These are phyloP conservation scores for Myotis brandtii DNA, from an alignment of 2,113 vertebrate species.

Conservation along the genomic window DNA sequence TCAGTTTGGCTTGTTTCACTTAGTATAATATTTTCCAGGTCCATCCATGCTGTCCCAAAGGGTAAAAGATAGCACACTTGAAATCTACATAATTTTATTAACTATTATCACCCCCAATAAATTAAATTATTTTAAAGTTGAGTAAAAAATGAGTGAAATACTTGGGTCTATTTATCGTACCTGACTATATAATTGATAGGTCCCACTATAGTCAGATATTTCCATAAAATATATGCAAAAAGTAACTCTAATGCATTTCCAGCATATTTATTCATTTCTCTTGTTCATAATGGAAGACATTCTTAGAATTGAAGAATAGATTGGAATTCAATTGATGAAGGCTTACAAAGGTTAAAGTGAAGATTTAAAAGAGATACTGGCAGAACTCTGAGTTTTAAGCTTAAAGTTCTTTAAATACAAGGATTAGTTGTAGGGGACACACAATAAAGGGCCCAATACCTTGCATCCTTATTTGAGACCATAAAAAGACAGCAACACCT, in stretches of 20 bases:
- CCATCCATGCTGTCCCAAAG: no score
- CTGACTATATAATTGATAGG: neutral
- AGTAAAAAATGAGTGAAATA: slow-evolving; percentile 40
- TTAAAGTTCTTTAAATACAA: slow-evolving; percentile 40
- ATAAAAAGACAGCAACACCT: neutral
- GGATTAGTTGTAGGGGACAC: neutral
- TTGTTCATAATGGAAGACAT: slow-evolving; percentile 10
- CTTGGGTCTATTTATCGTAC: neutral
- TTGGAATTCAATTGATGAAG: neutral
- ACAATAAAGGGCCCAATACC: neutral
- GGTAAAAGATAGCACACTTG: neutral
- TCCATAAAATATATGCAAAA: neutral
- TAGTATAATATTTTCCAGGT: no score
- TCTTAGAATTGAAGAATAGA: neutral
- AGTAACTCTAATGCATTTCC: neutral
- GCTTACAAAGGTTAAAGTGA: slow-evolving; percentile 48
- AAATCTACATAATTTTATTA: neutral
- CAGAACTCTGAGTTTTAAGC: neutral
- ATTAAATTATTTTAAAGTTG: neutral
- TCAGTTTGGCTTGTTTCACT: no score
- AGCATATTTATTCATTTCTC: neutral
- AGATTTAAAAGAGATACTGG: slow-evolving; percentile 38
- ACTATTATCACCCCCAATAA: neutral
- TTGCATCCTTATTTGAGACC: neutral
- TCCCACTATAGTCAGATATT: neutral